Conservation (phyloP, 2,797 vertebrate genomes). For the Ambastaia sidthimunki region DNA sequence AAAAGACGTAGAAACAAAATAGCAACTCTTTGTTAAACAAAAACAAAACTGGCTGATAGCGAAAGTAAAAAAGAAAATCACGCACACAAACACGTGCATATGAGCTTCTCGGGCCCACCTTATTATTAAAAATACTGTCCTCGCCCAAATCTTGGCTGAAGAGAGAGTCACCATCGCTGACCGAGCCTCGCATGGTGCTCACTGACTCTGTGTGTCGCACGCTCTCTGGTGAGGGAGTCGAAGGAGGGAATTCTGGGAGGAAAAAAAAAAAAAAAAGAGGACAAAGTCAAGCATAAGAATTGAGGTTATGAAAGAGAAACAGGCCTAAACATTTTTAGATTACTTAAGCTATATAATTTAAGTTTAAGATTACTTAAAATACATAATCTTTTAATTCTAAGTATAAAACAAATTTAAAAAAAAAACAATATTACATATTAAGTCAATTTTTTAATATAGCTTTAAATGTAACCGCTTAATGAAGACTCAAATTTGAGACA, state of each 20-base stretch:
- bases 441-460: too few species aligned
- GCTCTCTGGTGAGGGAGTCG: constrained; percentile 17
- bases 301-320: neutral
- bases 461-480: too few species aligned
- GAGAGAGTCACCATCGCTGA: constrained; percentile 71
- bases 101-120: constrained; percentile 29
- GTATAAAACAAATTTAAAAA: too few species aligned
- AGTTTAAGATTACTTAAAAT: too few species aligned
- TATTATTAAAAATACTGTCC: constrained; percentile 50
- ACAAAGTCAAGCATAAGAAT: neutral
- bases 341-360: too few species aligned
- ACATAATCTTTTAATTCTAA: too few species aligned
- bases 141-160: constrained; percentile 76
- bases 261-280: neutral
- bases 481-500: constrained; percentile 1
- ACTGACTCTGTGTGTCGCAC: constrained; percentile 18
- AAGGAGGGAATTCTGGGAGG: constrained; percentile 24
- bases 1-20: constrained; percentile 26
- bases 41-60: constrained; percentile 4
- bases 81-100: neutral
- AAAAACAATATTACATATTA: too few species aligned
- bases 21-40: constrained; percentile 5
- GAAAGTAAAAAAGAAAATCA: neutral
- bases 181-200: constrained; percentile 45
- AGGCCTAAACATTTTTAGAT: neutral